Base-by-base conservation (phyloP, 2,888 invertebrate genomes). In the Sphecodes monilicornis region DNA sequence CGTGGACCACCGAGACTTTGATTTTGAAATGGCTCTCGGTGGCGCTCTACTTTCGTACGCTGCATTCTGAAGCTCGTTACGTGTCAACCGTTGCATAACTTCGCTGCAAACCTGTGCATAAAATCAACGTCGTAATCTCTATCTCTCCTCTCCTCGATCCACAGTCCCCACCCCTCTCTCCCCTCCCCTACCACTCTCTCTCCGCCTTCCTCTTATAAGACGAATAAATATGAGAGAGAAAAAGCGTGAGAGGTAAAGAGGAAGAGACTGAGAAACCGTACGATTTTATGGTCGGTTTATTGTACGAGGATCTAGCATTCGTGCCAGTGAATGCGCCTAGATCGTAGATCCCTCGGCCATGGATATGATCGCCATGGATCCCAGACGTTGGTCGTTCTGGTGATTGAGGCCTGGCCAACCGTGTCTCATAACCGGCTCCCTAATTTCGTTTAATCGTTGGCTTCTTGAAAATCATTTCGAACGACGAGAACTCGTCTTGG, bases 231-330 rank as follows among this genome's bases (percentile, higher is more conserved):
- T 8, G 39, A 50, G 43, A 36, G 60, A 36, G 60, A 60, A 3
- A 60, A 18, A 60, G 29, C 6, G 1, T 5, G 60, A 29, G 6
- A 29, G 60, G 18, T 2, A 22, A 29, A 76, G 39, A 66, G 41
- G 50, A 26, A 26, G 46, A 54, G 10, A 39, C 39, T 39, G 57
- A 69, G 69, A 41, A 76, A 50, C 73, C 36, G 69, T 64, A 46
- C 70, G 71, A 80, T 80, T 80, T 80, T 70, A 74, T 57, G 64
- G 69, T 73, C 66, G 79, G 79, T 74, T 75, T 75, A 60, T 70
- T 80, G 69, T 80, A 76, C 76, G 80, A 80, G 64, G 57, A 75
- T 57, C 75, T 76, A 75, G 43, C 60, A 60, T 75, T 80, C 75
- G 74, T 75, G 70, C 60, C 75, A 43, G 41, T 71, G 71, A 75